Evolutionary conservation across 2,888 invertebrate genomes (phyloP).

Genomic region (Chalcosyrphus nemorum): DNA sequence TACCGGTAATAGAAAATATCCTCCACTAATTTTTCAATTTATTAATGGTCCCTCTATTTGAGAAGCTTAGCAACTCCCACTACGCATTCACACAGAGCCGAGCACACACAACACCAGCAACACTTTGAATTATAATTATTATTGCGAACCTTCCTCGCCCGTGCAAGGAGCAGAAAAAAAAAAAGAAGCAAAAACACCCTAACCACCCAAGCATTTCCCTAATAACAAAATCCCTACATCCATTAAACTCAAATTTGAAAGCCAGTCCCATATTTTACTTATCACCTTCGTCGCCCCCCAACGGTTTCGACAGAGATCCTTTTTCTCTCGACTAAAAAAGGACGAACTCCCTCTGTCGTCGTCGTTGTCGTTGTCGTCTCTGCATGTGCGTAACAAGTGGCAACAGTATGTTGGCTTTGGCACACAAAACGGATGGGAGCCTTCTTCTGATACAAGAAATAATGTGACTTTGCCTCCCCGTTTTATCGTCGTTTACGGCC

Average conservation of each 20-base stretch:
- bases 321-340: slow-evolving; percentile 31
- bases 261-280: slow-evolving; percentile 72
- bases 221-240: slow-evolving; percentile 73
- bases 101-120: slow-evolving; percentile 40
- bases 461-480: slow-evolving; percentile 67
- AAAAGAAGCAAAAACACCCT: slow-evolving; percentile 3
- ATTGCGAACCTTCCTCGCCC: slow-evolving; percentile 47
- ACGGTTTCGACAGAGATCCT: slow-evolving; percentile 42
- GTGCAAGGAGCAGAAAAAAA: background rate
- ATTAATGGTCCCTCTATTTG: slow-evolving; percentile 47
- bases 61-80: background rate
- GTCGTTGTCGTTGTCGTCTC: too few species aligned
- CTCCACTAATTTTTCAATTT: slow-evolving; percentile 58
- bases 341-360: slow-evolving; percentile 17
- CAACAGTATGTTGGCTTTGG: slow-evolving; percentile 57
- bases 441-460: slow-evolving; percentile 68
- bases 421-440: slow-evolving; percentile 58
- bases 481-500: slow-evolving; percentile 67
- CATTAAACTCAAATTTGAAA: slow-evolving; percentile 73
- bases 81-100: background rate
- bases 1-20: slow-evolving; percentile 42
- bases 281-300: slow-evolving; percentile 54
- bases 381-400: slow-evolving; percentile 72
- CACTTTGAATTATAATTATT: slow-evolving; percentile 69
- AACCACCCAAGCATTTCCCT: slow-evolving; percentile 58